Evolutionary conservation across 2,113 vertebrate genomes (phyloP).

Genomic region (Epinephelus fuscoguttatus): DNA sequence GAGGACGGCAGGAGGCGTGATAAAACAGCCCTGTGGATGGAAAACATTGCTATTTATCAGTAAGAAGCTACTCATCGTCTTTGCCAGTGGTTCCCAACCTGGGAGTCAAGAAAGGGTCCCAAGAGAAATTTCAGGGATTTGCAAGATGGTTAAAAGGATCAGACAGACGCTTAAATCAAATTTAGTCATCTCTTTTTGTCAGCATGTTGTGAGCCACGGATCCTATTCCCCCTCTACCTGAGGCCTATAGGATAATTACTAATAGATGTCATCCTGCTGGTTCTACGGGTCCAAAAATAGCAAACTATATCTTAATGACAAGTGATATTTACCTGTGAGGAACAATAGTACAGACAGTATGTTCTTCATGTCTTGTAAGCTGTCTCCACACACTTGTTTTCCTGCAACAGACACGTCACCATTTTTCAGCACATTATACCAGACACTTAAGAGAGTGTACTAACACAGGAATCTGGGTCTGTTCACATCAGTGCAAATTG

Average conservation of each 20-base stretch:
- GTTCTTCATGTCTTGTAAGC: neutral
- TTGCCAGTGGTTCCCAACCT: neutral
- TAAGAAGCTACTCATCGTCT: neutral
- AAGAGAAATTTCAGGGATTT: neutral
- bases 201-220: neutral
- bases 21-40: slow-evolving; percentile 9
- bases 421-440: neutral
- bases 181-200: too few relatives aligned
- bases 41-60: neutral
- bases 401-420: neutral
- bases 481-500: neutral
- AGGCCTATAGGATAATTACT: neutral
- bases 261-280: neutral
- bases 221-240: neutral
- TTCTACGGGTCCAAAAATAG: neutral
- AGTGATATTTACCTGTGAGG: slow-evolving; percentile 1
- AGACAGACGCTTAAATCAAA: too few relatives aligned
- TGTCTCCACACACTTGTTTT: neutral
- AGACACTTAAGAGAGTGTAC: neutral
- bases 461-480: neutral
- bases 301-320: neutral
- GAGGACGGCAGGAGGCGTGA: neutral
- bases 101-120: neutral
- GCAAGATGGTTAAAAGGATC: neutral
- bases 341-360: neutral